phyloP scores from a whole-genome alignment of 92 coral and sea anemone genomes.

The Pocillopora grandis region DNA sequence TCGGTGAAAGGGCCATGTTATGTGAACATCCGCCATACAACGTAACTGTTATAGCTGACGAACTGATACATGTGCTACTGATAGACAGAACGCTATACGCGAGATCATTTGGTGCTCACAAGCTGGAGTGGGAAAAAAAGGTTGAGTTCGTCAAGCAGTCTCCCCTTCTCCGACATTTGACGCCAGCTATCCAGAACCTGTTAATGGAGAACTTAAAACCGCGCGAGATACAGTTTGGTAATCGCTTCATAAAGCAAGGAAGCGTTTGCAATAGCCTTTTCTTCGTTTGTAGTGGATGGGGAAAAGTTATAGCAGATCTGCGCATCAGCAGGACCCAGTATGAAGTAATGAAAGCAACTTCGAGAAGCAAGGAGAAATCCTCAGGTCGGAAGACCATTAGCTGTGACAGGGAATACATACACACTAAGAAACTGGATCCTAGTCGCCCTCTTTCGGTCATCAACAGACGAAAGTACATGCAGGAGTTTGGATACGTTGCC shows the following conservation, averaged over 20 bases:
- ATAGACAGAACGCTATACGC: conserved; percentile 64
- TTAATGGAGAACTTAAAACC: conserved; percentile 77
- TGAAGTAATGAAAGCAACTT: conserved; percentile 43
- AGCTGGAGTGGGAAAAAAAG: conserved; percentile 70
- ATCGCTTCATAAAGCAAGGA: conserved; percentile 78
- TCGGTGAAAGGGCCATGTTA: conserved; percentile 82
- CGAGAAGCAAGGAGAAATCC: neutral
- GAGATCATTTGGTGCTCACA: conserved; percentile 51
- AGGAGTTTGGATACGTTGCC: conserved; percentile 74
- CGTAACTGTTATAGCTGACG: conserved; percentile 87
- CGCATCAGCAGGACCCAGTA: conserved; percentile 67
- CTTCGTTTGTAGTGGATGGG: conserved; percentile 82
- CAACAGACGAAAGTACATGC: conserved; percentile 75
- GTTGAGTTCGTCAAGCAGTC: conserved; percentile 73
- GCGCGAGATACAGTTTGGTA: conserved; percentile 71
- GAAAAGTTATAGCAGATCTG: conserved; percentile 41
- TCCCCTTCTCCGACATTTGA: conserved; percentile 66
- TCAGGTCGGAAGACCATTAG: conserved; percentile 6
- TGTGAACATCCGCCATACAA: conserved; percentile 67
- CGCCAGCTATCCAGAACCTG: conserved; percentile 55
- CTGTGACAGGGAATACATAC: neutral
- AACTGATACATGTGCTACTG: conserved; percentile 54
- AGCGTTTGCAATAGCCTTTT: conserved; percentile 64
- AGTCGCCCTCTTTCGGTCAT: conserved; percentile 80
- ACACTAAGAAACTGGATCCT: conserved; percentile 17